Base-by-base conservation (phyloP, 2,113 vertebrate genomes). In the Chinchilla lanigera region DNA sequence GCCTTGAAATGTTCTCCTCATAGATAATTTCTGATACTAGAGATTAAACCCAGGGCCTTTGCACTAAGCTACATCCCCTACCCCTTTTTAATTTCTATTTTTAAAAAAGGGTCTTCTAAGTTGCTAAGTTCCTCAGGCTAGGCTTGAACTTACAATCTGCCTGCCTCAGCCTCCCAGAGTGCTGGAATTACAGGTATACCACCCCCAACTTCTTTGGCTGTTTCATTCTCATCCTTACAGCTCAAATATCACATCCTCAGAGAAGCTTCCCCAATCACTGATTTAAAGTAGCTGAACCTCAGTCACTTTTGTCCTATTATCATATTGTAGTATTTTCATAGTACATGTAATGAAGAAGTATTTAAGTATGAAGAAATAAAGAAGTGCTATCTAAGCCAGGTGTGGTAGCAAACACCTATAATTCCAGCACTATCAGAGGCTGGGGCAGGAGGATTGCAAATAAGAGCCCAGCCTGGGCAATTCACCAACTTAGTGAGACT, bases 251-350 rank as follows among this genome's bases (percentile, higher is more conserved):
- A 85, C 16, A 73, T 86, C 63, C 33, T 87, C 56, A 56, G 86
- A 41, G 86, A 93, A 89, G 28, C 71, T 26, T 26, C 85, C 71
- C 41, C 22, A 30, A 30, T 90, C 38, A 75, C 38, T 89, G 24
- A 86, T 95, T 67, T 61, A 73, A 90, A 89, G 78, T 86, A 82
- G 17, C 56, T 63, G 33, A 92, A 65, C 75, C 16, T 38, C 47
- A 61, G 30, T 73, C 30, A 56, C 54, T 56, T 89, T 77, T 50
- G 73, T 84, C 44, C 50, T 52, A 63, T 33, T 63, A 75, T 52
- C 54, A 61, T 52, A 16, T 33, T 86, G 44, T 33, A 69, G 22
- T 82, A 60, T 97, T 85, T 96, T 89, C 56, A 69, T 75, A 80
- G 44, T 58, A 20, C 16, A 26, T 82, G 7, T 77, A 52, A 52